These are phyloP conservation scores for Eptesicus fuscus DNA, from an alignment of 2,113 vertebrate species.

Conservation along the genomic window DNA sequence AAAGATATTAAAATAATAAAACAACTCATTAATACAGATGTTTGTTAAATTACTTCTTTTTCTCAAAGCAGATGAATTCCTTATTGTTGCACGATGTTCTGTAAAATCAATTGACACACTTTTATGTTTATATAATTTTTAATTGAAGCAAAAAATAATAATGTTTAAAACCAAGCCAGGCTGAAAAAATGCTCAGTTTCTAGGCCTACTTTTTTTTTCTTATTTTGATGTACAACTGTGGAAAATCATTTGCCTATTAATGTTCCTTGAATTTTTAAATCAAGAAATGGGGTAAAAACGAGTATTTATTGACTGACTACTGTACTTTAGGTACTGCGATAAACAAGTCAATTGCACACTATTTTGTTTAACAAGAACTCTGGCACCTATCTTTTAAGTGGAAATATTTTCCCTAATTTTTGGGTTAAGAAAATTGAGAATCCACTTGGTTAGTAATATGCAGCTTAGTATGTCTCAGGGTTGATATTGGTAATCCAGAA, in stretches of 20 bases:
- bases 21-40: background rate
- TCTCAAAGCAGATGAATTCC: background rate
- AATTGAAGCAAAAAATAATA: background rate
- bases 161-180: too few species aligned
- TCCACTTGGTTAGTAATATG: background rate
- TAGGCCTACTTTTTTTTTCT: too few species aligned
- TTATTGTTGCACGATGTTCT: background rate
- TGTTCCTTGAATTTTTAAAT: too few species aligned
- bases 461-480: rapidly evolving
- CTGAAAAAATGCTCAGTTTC: background rate
- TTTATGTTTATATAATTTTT: background rate
- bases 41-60: background rate
- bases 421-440: background rate
- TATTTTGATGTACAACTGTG: background rate
- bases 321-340: rapidly evolving
- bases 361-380: background rate
- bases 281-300: background rate
- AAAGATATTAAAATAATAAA: background rate
- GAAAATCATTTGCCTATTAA: background rate
- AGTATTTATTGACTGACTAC: background rate
- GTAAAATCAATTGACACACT: background rate
- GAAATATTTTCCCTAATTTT: background rate
- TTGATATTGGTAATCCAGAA: background rate
- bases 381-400: background rate
- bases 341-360: rapidly evolving